Conservation (phyloP, 2,888 invertebrate genomes). For the Luperina testacea region DNA sequence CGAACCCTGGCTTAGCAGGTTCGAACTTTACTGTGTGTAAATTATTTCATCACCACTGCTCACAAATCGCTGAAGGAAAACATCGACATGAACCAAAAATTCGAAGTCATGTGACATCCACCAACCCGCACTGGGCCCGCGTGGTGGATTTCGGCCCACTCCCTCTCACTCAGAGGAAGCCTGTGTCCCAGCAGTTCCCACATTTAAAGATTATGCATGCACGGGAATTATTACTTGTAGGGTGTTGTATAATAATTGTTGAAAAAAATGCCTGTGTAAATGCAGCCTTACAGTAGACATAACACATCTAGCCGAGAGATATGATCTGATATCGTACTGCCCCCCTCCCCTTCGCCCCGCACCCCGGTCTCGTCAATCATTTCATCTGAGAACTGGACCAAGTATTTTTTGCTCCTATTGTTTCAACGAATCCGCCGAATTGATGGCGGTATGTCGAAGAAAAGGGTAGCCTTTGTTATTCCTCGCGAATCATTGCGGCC, state of each 20-base stretch:
- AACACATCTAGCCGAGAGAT: slow-evolving; percentile 53
- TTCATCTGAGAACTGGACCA: slow-evolving; percentile 71
- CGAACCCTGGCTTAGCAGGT: not conserved
- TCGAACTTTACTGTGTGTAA: not conserved
- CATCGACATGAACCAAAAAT: not conserved
- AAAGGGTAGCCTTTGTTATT: slow-evolving; percentile 72
- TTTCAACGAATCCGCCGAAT: slow-evolving; percentile 73
- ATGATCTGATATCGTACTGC: slow-evolving; percentile 60
- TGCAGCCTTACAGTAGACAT: slow-evolving; percentile 8
- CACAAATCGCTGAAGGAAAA: not conserved
- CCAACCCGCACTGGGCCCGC: not conserved
- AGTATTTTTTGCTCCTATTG: slow-evolving; percentile 73
- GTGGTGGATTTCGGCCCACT: not conserved
- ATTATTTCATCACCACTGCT: not conserved
- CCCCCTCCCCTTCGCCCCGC: slow-evolving; percentile 29
- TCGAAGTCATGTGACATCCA: not conserved
- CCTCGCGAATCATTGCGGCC: slow-evolving; percentile 62
- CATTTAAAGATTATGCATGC: not conserved
- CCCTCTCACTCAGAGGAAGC: not conserved
- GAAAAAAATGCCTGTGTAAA: not conserved
- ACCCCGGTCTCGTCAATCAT: slow-evolving; percentile 80
- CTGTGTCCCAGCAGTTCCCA: not conserved
- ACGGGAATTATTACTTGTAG: not conserved
- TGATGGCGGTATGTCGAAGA: slow-evolving; percentile 77
- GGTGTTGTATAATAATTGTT: not conserved